A percentile compares a stretch with the other conserved stretches of the same genome.
Evolutionary conservation across 2,797 vertebrate species (phyloP).

Genomic region (Hylomyscus alleni): DNA sequence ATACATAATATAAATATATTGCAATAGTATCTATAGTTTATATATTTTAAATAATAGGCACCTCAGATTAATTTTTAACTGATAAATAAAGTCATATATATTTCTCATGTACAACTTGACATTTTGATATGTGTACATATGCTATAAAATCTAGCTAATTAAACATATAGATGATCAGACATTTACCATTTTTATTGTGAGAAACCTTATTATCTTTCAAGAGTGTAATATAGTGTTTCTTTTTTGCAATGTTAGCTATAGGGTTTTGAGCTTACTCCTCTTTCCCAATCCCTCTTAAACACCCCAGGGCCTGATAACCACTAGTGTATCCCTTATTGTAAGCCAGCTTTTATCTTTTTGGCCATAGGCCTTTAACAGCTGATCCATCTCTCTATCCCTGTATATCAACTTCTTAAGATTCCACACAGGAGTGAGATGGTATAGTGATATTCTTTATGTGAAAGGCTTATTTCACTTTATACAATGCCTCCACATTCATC

Average conservation of each 20-base stretch:
- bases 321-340: neutral
- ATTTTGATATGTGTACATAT: neutral
- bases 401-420: neutral
- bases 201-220: neutral
- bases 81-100: neutral
- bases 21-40: neutral
- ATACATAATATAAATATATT: neutral
- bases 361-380: neutral
- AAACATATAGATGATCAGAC: neutral
- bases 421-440: neutral
- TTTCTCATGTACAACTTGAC: neutral
- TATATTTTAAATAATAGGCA: neutral
- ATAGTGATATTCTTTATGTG: neutral
- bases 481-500: neutral
- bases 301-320: neutral
- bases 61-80: neutral
- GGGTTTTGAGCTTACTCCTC: neutral
- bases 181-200: neutral
- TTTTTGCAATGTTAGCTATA: neutral
- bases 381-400: neutral
- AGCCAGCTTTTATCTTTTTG: neutral
- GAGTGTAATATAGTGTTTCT: neutral
- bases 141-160: neutral
- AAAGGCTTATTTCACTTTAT: conserved; percentile 22
- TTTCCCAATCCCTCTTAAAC: neutral